These are phyloP conservation scores for Gambusia affinis DNA, from an alignment of 2,113 vertebrate genomes.

Conservation along the genomic window DNA sequence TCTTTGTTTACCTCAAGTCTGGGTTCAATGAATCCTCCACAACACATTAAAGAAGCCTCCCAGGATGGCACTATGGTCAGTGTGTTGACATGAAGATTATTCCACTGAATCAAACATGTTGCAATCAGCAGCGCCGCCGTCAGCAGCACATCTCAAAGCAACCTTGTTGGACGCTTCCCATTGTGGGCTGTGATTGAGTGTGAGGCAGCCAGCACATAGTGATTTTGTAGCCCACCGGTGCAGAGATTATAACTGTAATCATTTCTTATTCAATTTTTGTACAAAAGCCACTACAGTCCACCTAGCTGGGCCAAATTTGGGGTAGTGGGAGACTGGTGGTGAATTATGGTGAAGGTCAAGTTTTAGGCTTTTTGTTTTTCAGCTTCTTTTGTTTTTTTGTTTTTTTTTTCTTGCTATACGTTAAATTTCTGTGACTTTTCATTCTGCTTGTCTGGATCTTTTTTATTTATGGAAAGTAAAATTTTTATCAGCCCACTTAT, in stretches of 20 bases:
- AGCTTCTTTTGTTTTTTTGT: background rate
- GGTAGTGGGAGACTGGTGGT: constrained; percentile 37
- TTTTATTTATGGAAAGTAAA: background rate
- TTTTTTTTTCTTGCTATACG: background rate
- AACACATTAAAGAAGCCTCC: too few relatives aligned
- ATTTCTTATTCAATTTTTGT: constrained; percentile 66
- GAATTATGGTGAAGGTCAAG: constrained; percentile 40
- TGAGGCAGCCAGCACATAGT: constrained; percentile 46
- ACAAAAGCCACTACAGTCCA: constrained; percentile 58
- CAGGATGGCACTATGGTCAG: background rate
- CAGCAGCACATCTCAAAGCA: constrained; percentile 24
- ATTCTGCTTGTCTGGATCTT: constrained; percentile 17
- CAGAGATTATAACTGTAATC: constrained; percentile 68
- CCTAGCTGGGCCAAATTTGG: constrained; percentile 36
- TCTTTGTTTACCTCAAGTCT: background rate
- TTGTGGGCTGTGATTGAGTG: constrained; percentile 61
- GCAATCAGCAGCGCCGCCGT: constrained; percentile 39
- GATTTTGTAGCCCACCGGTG: constrained; percentile 58
- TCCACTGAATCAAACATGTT: constrained; percentile 16
- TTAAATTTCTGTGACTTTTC: constrained; percentile 3
- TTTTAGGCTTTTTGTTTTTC: background rate
- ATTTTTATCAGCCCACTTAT: background rate
- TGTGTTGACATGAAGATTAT: constrained; percentile 9
- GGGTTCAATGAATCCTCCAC: background rate
- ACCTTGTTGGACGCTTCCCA: constrained; percentile 52